phyloP scores from a whole-genome alignment of 2,888 invertebrate species.

The Cloeon dipterum region DNA sequence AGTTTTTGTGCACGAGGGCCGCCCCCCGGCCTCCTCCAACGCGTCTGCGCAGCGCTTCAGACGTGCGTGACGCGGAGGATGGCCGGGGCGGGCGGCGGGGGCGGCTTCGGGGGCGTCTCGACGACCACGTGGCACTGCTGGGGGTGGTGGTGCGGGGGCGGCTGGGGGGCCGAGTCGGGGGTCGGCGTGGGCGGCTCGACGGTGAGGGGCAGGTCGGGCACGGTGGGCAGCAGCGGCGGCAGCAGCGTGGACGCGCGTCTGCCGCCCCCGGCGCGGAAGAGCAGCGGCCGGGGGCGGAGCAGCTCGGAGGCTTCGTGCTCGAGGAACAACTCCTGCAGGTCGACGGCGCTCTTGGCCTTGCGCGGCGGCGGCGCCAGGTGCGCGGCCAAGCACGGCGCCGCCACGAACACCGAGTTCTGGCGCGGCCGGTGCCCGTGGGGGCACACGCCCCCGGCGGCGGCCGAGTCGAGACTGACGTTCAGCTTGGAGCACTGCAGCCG shows the following conservation, averaged over 20 bases:
- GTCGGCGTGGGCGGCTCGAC: too few relatives aligned
- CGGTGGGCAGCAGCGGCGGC: too few relatives aligned
- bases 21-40: too few relatives aligned
- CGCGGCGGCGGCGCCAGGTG: slow-evolving; percentile 36
- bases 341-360: slow-evolving; percentile 61
- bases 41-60: too few relatives aligned
- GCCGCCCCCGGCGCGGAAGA: background rate
- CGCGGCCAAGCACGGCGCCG: slow-evolving; percentile 38
- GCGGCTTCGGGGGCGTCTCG: too few relatives aligned
- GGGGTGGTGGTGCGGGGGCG: too few relatives aligned
- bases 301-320: slow-evolving; percentile 12
- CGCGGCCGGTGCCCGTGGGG: slow-evolving; percentile 23
- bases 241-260: background rate
- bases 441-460: slow-evolving; percentile 18
- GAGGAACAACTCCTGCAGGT: slow-evolving; percentile 49
- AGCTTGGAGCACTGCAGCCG: slow-evolving; percentile 44
- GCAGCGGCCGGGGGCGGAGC: background rate
- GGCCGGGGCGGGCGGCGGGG: too few relatives aligned
- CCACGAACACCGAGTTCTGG: slow-evolving; percentile 63
- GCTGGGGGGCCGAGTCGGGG: too few relatives aligned
- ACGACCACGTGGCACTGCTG: too few relatives aligned
- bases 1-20: too few relatives aligned
- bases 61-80: too few relatives aligned
- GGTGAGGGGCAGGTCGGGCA: too few relatives aligned
- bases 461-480: slow-evolving; percentile 35